Percentiles rank a stretch among this genome's conserved stretches.
Evolutionary conservation across 2,797 vertebrate genomes (phyloP).

Genomic region (Takifugu rubripes): DNA sequence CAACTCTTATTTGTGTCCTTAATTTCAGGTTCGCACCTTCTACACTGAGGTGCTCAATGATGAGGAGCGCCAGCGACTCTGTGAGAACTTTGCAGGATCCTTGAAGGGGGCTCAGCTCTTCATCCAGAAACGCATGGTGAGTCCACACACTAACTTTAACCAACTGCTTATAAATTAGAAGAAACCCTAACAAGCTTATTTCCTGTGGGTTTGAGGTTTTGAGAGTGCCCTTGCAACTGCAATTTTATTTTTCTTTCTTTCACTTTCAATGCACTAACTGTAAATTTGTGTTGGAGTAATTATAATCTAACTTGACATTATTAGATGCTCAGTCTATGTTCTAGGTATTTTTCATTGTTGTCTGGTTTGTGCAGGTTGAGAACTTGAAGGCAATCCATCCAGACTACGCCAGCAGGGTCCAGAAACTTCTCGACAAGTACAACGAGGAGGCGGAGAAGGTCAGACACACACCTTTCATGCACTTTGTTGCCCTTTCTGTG

Average conservation of each 20-base stretch:
- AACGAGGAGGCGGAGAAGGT: slow-evolving; percentile 80
- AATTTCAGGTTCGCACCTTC: slow-evolving; percentile 82
- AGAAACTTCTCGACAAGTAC: slow-evolving; percentile 80
- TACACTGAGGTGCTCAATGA: slow-evolving; percentile 84
- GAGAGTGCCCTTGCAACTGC: too few species aligned
- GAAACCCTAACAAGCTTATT: too few species aligned
- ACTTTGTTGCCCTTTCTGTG: neutral
- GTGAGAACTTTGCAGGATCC: slow-evolving; percentile 82
- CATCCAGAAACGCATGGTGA: slow-evolving; percentile 91
- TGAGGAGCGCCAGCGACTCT: slow-evolving; percentile 82
- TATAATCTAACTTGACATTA: too few species aligned
- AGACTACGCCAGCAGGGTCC: slow-evolving; percentile 81
- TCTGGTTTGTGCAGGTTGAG: slow-evolving; percentile 77
- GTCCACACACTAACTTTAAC: slow-evolving; percentile 18
- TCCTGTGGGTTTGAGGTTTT: too few species aligned
- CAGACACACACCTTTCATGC: neutral
- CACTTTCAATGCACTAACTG: too few species aligned
- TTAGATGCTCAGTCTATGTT: too few species aligned
- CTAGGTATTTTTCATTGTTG: neutral
- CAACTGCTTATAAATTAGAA: too few species aligned
- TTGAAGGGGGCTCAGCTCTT: slow-evolving; percentile 88
- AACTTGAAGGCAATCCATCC: slow-evolving; percentile 82
- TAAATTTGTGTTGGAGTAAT: too few species aligned
- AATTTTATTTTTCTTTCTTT: too few species aligned
- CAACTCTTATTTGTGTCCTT: neutral